Evolutionary conservation across 1,140 invertebrate genomes (phyloP).

Genomic region (Cydia amplana): DNA sequence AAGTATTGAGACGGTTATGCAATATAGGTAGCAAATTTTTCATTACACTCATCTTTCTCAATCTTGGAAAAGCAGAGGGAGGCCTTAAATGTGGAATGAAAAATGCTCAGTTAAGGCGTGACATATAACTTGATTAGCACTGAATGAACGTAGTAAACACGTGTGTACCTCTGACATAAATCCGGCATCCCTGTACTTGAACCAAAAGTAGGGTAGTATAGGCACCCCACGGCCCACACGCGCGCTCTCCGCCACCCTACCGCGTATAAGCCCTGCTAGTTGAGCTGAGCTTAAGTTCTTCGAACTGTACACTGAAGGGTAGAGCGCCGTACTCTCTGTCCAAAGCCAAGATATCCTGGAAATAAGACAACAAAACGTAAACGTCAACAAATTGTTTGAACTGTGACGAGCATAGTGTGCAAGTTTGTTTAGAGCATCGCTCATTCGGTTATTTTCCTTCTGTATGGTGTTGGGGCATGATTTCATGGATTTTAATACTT

Average conservation of each 20-base stretch:
- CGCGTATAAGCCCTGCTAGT: slow-evolving; percentile 80
- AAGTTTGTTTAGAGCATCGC: too few species aligned
- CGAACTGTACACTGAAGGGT: slow-evolving; percentile 85
- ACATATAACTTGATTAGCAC: too few species aligned
- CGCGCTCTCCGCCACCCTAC: slow-evolving; percentile 82
- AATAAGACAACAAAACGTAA: slow-evolving; percentile 35
- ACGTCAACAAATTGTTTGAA: neutral
- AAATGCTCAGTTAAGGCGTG: too few species aligned
- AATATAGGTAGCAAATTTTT: too few species aligned
- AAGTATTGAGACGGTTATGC: neutral
- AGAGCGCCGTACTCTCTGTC: slow-evolving; percentile 79
- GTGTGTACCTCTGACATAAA: slow-evolving; percentile 80
- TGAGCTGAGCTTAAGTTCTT: slow-evolving; percentile 68
- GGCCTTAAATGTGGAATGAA: neutral
- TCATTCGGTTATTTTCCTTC: too few species aligned
- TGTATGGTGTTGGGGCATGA: too few species aligned
- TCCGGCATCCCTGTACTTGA: slow-evolving; percentile 83
- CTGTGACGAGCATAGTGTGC: too few species aligned
- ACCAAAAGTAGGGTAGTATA: slow-evolving; percentile 86
- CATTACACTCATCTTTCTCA: too few species aligned
- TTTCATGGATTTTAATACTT: too few species aligned
- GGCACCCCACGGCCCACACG: slow-evolving; percentile 72
- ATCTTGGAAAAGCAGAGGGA: neutral
- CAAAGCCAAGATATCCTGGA: slow-evolving; percentile 86
- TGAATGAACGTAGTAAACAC: neutral